A percentile compares a stretch with the other conserved stretches of the same genome.
phyloP scores from a whole-genome alignment of 2,888 invertebrate genomes.

The Sepiola atlantica region DNA sequence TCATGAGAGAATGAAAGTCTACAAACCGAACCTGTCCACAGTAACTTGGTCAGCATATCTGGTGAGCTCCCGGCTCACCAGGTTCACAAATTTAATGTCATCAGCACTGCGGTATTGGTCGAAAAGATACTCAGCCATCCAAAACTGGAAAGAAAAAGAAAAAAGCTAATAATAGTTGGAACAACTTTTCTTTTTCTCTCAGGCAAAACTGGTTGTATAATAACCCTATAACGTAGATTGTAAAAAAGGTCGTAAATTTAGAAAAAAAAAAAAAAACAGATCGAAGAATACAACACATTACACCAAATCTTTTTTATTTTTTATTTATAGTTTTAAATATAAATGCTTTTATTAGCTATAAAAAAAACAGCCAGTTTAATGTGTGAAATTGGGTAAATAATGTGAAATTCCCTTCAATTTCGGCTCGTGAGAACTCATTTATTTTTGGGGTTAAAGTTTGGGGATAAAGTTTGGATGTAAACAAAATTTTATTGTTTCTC shows the following conservation, averaged over 20 bases:
- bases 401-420: not conserved
- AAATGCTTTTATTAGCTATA: not conserved
- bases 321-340: not conserved
- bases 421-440: not conserved
- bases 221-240: too few relatives aligned
- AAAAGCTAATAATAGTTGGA: not conserved
- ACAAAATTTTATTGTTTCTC: not conserved
- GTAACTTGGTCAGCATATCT: constrained; percentile 52
- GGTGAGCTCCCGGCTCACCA: constrained; percentile 57
- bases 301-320: too few relatives aligned
- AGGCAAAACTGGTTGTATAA: not conserved
- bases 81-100: constrained; percentile 61
- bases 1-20: not conserved
- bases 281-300: not conserved
- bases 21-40: constrained; percentile 51
- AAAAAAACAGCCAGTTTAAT: not conserved
- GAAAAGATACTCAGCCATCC: constrained; percentile 56
- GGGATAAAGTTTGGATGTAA: not conserved
- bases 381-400: not conserved
- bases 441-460: not conserved
- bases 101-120: constrained; percentile 57
- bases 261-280: not conserved
- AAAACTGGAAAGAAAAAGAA: not conserved
- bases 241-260: not conserved
- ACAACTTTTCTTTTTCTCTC: not conserved